Evolutionary conservation across 2,888 invertebrate genomes (phyloP).

Genomic region (Trissolcus brochymenae): DNA sequence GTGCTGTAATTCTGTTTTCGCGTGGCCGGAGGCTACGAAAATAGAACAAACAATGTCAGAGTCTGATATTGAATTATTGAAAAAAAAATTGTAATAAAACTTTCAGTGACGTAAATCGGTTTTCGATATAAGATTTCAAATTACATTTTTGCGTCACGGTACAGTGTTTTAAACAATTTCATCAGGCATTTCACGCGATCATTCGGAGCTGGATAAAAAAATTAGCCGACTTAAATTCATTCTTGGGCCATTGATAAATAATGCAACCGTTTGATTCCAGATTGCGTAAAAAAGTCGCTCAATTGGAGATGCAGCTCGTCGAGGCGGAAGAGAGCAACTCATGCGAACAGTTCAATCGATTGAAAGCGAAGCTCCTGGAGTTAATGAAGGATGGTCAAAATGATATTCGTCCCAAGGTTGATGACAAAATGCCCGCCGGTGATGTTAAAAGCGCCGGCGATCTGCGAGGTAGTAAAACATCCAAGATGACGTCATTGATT

Average conservation of each 20-base stretch:
- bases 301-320: slow-evolving; percentile 63
- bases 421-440: slow-evolving; percentile 51
- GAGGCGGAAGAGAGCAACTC: slow-evolving; percentile 67
- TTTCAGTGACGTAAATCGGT: slow-evolving; percentile 9
- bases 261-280: slow-evolving; percentile 56
- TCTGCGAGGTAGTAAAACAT: slow-evolving; percentile 10
- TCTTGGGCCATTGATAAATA: background rate
- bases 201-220: background rate
- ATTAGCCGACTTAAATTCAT: background rate
- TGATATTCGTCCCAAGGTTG: slow-evolving; percentile 62
- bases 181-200: background rate
- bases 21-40: slow-evolving; percentile 7
- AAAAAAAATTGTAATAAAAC: slow-evolving; percentile 11
- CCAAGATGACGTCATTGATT: background rate
- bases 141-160: slow-evolving; percentile 16
- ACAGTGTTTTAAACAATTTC: slow-evolving; percentile 4
- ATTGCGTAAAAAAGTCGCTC: slow-evolving; percentile 63
- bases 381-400: slow-evolving; percentile 66
- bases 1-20: slow-evolving; percentile 7
- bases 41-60: slow-evolving; percentile 27
- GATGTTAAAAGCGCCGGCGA: slow-evolving; percentile 11
- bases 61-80: slow-evolving; percentile 27
- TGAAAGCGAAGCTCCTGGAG: slow-evolving; percentile 68
- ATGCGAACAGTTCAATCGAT: slow-evolving; percentile 68
- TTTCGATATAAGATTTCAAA: slow-evolving; percentile 25